phyloP scores from a whole-genome alignment of 1,140 invertebrate genomes.

The Phortica variegata region DNA sequence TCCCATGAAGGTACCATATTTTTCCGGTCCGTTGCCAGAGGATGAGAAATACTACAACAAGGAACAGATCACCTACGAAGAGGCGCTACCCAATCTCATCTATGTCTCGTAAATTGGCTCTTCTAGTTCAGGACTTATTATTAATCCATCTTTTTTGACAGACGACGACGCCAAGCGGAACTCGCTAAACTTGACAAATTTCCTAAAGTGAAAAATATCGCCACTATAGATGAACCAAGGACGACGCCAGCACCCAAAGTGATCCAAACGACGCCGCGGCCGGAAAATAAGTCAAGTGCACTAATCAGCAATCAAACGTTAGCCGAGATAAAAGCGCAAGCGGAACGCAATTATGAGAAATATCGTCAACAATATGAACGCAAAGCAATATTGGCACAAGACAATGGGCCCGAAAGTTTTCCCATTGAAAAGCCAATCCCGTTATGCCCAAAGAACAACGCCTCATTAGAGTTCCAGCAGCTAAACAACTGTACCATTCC shows the following conservation, averaged over 20 bases:
- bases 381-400: conserved; percentile 20
- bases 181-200: conserved; percentile 19
- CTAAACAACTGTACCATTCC: conserved; percentile 31
- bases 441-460: conserved; percentile 19
- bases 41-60: conserved; percentile 42
- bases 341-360: conserved; percentile 14
- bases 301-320: too few relatives aligned
- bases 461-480: conserved; percentile 21
- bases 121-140: neutral
- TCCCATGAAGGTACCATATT: conserved; percentile 23
- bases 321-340: too few relatives aligned
- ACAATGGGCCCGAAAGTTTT: conserved; percentile 16
- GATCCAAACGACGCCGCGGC: too few relatives aligned
- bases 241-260: too few relatives aligned
- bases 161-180: conserved; percentile 2
- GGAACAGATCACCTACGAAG: conserved; percentile 36
- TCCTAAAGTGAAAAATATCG: conserved; percentile 9
- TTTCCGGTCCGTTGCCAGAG: conserved; percentile 35
- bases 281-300: too few relatives aligned
- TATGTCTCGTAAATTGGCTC: conserved; percentile 32
- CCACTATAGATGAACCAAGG: neutral
- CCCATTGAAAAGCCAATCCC: conserved; percentile 18
- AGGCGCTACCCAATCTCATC: conserved; percentile 36
- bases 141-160: neutral
- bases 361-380: conserved; percentile 16